Base-by-base conservation (phyloP, 2,797 vertebrate species). In the Forpus xanthops region DNA sequence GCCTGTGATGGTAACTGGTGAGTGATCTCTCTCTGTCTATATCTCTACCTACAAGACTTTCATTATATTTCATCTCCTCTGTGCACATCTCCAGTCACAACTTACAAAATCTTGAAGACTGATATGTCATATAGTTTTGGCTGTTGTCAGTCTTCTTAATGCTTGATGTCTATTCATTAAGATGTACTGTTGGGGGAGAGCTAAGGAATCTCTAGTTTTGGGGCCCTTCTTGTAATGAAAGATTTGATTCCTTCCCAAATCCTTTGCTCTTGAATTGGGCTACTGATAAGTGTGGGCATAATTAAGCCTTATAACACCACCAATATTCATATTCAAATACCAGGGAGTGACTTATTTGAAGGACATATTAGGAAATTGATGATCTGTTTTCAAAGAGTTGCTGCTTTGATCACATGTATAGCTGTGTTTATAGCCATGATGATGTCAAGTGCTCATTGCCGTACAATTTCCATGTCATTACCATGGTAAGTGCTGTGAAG, bases 401-500 rank as follows among this genome's bases (percentile, higher is more conserved):
- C 52, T 93, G 42, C 41, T 84, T 37, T 87, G 67, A 12, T n/a
- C 7, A 2, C 7, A 17, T 11, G 3, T 47, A 9, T 31, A 39
- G 21, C 27, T 75, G 33, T 41, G 25, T 53, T 56, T 56, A 10
- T 6, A 56, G 49, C 53, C n/a, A 5, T 20, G 52, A 31, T 30
- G 37, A 24, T 2, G 3, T 7, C 20, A 5, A 11, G 10, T 65
- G 35, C 28, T 70, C 52, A 18, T 41, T 73, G 56, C 39, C 31
- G 33, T 25, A 25, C 5, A 15, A 33, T 62, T 47, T 52, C 28
- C 0, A 0, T 27, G 41, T 5, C 27, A 31, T 80, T 56, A 21
- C 20, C 58, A 15, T 2, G 18, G 24, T 28, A 87, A 61, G 20
- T 39, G 35, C 47, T 37, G 35, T 27, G 27, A 61, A 49, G 20